These are phyloP conservation scores for Drosophila aldrichi DNA, from an alignment of 2,888 invertebrate genomes.

Conservation along the genomic window DNA sequence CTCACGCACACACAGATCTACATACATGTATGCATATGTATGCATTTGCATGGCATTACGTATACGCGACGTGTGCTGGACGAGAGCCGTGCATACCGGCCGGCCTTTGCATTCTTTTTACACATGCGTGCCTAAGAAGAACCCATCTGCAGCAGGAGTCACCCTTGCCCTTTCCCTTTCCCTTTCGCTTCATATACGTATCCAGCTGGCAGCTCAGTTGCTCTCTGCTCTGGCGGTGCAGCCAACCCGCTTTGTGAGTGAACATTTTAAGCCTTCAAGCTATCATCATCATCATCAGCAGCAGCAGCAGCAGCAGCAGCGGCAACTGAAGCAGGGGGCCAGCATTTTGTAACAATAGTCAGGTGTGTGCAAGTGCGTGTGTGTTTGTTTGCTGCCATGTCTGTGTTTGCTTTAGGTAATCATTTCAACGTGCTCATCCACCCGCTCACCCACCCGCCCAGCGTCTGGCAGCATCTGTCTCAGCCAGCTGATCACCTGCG, in stretches of 20 bases:
- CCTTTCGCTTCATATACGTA: not conserved
- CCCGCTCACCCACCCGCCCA: not conserved
- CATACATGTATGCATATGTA: constrained; percentile 18
- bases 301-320: constrained; percentile 22
- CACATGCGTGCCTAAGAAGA: constrained; percentile 74
- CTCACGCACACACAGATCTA: not conserved
- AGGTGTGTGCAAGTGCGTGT: constrained; percentile 14
- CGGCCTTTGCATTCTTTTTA: constrained; percentile 68
- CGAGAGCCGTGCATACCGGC: constrained; percentile 29
- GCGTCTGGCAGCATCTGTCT: constrained; percentile 35
- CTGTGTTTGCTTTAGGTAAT: constrained; percentile 80
- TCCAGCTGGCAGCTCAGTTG: not conserved
- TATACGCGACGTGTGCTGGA: constrained; percentile 58
- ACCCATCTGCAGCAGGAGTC: constrained; percentile 25
- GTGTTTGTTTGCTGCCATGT: constrained; percentile 68
- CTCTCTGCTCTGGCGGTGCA: constrained; percentile 8
- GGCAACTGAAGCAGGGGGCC: constrained; percentile 24
- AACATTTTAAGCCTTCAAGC: constrained; percentile 75
- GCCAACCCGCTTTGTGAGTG: constrained; percentile 48
- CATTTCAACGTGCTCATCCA: constrained; percentile 69
- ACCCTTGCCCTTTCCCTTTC: not conserved
- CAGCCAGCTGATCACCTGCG: constrained; percentile 35
- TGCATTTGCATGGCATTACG: constrained; percentile 68
- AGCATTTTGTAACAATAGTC: constrained; percentile 73
- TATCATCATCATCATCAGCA: constrained; percentile 49